Evolutionary conservation across 2,797 vertebrate genomes (phyloP).

Genomic region (Hydrolagus colliei): DNA sequence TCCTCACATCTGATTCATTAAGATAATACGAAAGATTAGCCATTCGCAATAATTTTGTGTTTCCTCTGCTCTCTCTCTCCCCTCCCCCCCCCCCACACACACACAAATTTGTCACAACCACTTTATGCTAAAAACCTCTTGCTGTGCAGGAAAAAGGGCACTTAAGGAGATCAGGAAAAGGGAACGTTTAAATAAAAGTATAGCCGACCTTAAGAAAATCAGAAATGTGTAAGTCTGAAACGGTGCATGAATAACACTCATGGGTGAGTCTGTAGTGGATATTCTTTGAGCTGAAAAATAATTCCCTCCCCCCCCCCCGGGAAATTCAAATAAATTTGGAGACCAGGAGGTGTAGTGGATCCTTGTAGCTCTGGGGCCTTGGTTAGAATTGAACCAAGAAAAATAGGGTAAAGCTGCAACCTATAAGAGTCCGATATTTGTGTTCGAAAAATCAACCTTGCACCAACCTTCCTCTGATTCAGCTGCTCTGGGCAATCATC

Average conservation of each 20-base stretch:
- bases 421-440: no score
- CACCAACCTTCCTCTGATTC: no score
- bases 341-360: background rate
- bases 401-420: background rate
- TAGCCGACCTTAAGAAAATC: background rate
- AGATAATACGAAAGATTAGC: background rate
- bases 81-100: no score
- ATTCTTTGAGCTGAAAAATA: no score
- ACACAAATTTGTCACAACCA: no score
- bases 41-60: constrained; percentile 14
- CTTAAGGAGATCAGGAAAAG: background rate
- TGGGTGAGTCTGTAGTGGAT: background rate
- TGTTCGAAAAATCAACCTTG: no score
- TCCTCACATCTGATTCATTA: background rate
- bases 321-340: background rate
- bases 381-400: background rate
- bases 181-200: background rate
- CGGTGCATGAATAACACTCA: background rate
- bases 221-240: background rate
- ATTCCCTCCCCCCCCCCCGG: background rate
- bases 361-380: background rate
- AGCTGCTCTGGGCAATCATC: no score
- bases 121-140: no score
- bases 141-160: background rate
- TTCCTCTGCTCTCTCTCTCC: no score